Base-by-base conservation (phyloP, 2,888 invertebrate genomes). In the Drosophila kambysellisi region DNA sequence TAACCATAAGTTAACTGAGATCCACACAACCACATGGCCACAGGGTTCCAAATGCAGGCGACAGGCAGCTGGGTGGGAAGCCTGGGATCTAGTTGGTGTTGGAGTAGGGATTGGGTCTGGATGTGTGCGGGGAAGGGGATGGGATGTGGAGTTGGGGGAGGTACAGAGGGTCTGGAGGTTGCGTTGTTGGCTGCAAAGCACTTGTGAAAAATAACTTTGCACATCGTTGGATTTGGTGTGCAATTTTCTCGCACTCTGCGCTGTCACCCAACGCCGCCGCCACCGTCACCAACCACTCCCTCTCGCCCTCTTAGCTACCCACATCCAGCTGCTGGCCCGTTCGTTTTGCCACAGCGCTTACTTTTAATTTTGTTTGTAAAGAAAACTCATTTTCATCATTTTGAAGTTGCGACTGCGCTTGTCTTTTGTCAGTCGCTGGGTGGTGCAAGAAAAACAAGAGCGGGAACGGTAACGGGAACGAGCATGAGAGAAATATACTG, bases 181-280 rank as follows among this genome's bases (percentile, higher is more conserved):
- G 65, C 17, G 54, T 39, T 39, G 76, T 70, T 76, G 80, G 73
- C 79, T 77, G 86, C 83, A 79, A 88, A 89, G 87, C 90, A 88
- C 90, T 89, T 88, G 87, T 89, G 88, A 89, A 88, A 88, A 88
- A 88, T 88, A 88, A 89, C 88, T 87, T 88, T 84, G 85, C 85
- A 82, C 89, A 85, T 84, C 89, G 89, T 84, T 84, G 86, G 72
- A 82, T 87, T 84, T 87, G 80, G 82, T 89, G 82, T 84, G 79
- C 89, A 83, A 82, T 87, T 81, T 75, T 89, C 78, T 77, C 81
- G 62, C 72, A 57, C 79, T 72, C 65, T 68, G 64, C 70, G 51
- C 63, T 71, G 59, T 48, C 67, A 67, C 69, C 65, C 30, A 46
- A 17, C 41, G 41, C 9, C 41, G n/a, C 29, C 37, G 15, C 8